Evolutionary conservation across 2,113 vertebrate genomes (phyloP), one percentile per base, ranked within the genome.

Genomic region (Tachysurus fulvidraco): DNA sequence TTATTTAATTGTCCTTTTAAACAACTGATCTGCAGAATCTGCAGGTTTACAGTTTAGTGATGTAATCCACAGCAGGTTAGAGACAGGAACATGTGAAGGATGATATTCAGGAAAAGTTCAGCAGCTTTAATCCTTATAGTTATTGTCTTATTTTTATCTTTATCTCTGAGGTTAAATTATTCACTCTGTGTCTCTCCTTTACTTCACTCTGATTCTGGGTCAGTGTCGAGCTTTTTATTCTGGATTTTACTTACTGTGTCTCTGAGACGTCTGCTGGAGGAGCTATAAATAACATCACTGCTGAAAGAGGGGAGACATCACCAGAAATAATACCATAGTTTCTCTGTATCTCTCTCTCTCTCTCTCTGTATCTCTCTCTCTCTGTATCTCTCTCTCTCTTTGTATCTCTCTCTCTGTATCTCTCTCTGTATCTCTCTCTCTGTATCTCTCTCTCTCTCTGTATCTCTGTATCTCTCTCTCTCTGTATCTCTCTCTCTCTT

Each of bases 271-370:
- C 81, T 86, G 83, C 85, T 83, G 74, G 54, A 86, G 17, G 52
- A 19, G 52, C 88, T 90, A 94, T 92, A 90, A 90, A 90, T 94
- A 94, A 91, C 79, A 84, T 9, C 81, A 50, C 23, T 92, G 92
- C 91, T 94, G 89, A 91, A 89, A 89, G 12, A 10, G 85, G 87
- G 85, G 87, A 90, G 87, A 93, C n/a, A 90, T 92, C 91, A 77
- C 92, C 91, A 80, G 89, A 85, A 92, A 91, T 89, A 92, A 92
- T 93, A 94, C 93, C 93, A 93, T 91, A 94, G 90, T 9, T 76
- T 13, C 21, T 89, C 90, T 90, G n/a, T 54, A 44, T 30, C 62
- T 21, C 80, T 25, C 80, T 44, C 10, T 10, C 55, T 60, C 83
- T 83, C n/a, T 89, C 88, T 89, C 90, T 90, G n/a, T 54, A 44